These are phyloP conservation scores for Notarius quadriscutis DNA, from an alignment of 2,113 vertebrate genomes.

Conservation along the genomic window DNA sequence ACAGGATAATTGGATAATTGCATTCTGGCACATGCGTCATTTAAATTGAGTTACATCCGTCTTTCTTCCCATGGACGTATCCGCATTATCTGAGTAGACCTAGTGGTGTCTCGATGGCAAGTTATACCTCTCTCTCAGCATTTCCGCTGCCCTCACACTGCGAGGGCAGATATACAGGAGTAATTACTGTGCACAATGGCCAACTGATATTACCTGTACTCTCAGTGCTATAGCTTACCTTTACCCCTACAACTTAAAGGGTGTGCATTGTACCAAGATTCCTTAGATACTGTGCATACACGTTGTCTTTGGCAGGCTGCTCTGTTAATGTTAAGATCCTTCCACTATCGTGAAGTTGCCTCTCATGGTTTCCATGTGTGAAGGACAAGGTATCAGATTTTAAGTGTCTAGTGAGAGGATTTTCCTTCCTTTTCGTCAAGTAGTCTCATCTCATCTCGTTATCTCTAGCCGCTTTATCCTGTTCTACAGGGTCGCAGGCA, in stretches of 20 bases:
- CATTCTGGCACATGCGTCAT: slow-evolving; percentile 72
- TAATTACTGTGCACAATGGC: slow-evolving; percentile 60
- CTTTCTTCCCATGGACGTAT: slow-evolving; percentile 63
- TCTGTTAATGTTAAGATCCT: not conserved
- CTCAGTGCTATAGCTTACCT: slow-evolving; percentile 26
- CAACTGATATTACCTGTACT: slow-evolving; percentile 34
- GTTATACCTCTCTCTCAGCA: slow-evolving; percentile 60
- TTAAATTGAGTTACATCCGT: slow-evolving; percentile 69
- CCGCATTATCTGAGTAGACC: slow-evolving; percentile 62
- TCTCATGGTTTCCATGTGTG: not conserved
- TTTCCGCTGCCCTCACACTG: slow-evolving; percentile 54
- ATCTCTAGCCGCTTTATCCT: too few relatives aligned
- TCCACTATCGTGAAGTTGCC: not conserved
- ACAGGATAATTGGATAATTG: slow-evolving; percentile 76
- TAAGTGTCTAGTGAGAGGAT: not conserved
- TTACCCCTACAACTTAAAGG: not conserved
- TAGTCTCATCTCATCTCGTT: too few relatives aligned
- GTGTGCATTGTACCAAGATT: not conserved
- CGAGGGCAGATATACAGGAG: slow-evolving; percentile 14
- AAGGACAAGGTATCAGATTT: not conserved
- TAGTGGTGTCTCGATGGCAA: slow-evolving; percentile 49
- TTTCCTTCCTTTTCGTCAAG: not conserved
- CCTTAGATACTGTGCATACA: not conserved
- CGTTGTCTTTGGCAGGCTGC: not conserved
- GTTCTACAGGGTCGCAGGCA: too few relatives aligned